Base-by-base conservation (phyloP, 2,797 vertebrate species). In the Dryobates pubescens region DNA sequence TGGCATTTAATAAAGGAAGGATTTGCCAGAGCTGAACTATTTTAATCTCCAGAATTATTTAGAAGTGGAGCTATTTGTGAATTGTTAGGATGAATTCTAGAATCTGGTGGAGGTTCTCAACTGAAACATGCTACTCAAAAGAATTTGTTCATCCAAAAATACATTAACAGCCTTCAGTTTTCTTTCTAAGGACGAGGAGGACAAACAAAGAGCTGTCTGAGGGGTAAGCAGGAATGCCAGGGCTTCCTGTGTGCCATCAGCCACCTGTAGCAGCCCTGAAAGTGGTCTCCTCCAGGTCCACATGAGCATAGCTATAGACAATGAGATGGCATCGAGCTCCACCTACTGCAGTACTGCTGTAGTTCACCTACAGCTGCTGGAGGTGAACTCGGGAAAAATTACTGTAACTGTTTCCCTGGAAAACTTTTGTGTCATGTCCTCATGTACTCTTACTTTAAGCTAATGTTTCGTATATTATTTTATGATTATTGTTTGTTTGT, bases 281-380 rank as follows among this genome's bases (percentile, higher is more conserved):
- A 65, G 10, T n/a, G 56, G 22, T 62, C 1, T 1, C 47, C 53
- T 32, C 5, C 57, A 15, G 64, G 19, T 51, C 30, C 36, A 3
- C 13, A 4, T 49, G 32, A 64, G 43, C 0, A 0, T 24, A 70
- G 43, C 26, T 16, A 1, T 2, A 34, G 84, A 2, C 5, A 8
- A 54, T 86, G 18, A 2, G 19, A 51, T 62, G 73, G 80, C 90
- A 57, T 38, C 3, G 92, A 91, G 94, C 95, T 95, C 94, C 95
- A 88, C 67, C 94, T 96, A n/a, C 95, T 56, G 95, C 83, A 43
- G n/a, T 19, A 24, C 22, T 53, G 3, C 73, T 49, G 88, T 41
- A 83, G 45, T 79, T 32, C 23, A 19, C 41, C 41, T 26, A 11
- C 3, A 43, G n/a, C 62, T 77, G 57, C 81, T 13, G 3, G 47